Evolutionary conservation across 2,797 vertebrate species (phyloP).

Genomic region (Mastacembelus armatus): DNA sequence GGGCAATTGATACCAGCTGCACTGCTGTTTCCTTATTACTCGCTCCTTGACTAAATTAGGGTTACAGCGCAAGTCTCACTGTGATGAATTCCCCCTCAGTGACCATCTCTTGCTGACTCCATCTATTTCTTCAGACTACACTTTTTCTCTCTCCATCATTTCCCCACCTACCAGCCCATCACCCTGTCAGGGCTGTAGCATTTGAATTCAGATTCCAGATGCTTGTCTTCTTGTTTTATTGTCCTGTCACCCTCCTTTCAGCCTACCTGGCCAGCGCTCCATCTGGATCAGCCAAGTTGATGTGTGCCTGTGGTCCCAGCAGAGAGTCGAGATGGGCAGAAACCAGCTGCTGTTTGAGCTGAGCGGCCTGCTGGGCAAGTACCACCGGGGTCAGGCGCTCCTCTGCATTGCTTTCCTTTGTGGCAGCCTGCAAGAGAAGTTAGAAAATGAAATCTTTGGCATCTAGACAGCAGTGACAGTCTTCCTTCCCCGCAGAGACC

Average conservation of each 20-base stretch:
- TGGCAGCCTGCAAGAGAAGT: slow-evolving; percentile 77
- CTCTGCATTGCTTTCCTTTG: slow-evolving; percentile 89
- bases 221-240: not conserved
- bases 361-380: slow-evolving; percentile 90
- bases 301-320: slow-evolving; percentile 89
- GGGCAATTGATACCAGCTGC: slow-evolving; percentile 10
- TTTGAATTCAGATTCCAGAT: slow-evolving; percentile 14
- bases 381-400: slow-evolving; percentile 92
- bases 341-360: slow-evolving; percentile 93
- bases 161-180: not conserved
- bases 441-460: not conserved
- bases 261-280: slow-evolving; percentile 93
- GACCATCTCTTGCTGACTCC: not conserved
- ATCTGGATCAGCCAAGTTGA: slow-evolving; percentile 93
- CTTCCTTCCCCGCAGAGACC: too few species aligned
- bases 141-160: not conserved
- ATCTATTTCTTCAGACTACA: not conserved
- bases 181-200: slow-evolving; percentile 10
- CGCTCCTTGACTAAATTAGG: slow-evolving; percentile 2
- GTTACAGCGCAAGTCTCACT: slow-evolving; percentile 7
- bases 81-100: slow-evolving; percentile 14
- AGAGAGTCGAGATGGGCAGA: slow-evolving; percentile 90
- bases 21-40: slow-evolving; percentile 1
- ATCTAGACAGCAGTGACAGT: not conserved
- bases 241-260: not conserved